A percentile compares a stretch with the other conserved stretches of the same genome.
These are phyloP conservation scores for Patella caerulea DNA, from an alignment of 2,888 invertebrate genomes.

Conservation along the genomic window DNA sequence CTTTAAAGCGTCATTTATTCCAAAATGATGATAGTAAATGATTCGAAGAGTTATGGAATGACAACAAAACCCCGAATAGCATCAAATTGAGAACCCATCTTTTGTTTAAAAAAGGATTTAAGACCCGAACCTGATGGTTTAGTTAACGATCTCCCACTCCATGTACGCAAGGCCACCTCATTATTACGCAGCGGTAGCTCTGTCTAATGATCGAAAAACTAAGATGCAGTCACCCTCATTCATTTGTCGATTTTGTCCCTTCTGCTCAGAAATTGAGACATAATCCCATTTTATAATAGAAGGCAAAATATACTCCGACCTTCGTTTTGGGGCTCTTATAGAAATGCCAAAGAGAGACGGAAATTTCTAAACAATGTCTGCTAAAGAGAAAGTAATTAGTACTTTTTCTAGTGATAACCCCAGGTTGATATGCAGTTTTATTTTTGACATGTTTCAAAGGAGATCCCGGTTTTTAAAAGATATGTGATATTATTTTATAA, in stretches of 20 bases:
- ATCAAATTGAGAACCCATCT: too few relatives aligned
- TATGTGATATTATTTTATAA: neutral
- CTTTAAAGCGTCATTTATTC: too few relatives aligned
- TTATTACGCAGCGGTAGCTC: too few relatives aligned
- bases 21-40: too few relatives aligned
- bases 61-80: too few relatives aligned
- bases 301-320: too few relatives aligned
- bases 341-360: neutral
- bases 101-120: too few relatives aligned
- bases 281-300: too few relatives aligned
- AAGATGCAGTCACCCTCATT: too few relatives aligned
- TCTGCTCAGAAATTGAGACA: neutral
- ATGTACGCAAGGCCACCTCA: neutral
- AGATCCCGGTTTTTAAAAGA: neutral
- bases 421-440: neutral
- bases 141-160: neutral
- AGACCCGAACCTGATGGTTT: neutral
- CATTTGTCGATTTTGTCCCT: neutral
- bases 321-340: neutral
- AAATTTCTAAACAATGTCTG: neutral
- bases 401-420: neutral
- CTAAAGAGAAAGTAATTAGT: neutral
- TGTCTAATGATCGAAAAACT: too few relatives aligned
- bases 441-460: neutral
- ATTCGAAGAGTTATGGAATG: too few relatives aligned